These are phyloP conservation scores for Ictidomys tridecemlineatus DNA, from an alignment of 2,113 vertebrate genomes.

Conservation along the genomic window DNA sequence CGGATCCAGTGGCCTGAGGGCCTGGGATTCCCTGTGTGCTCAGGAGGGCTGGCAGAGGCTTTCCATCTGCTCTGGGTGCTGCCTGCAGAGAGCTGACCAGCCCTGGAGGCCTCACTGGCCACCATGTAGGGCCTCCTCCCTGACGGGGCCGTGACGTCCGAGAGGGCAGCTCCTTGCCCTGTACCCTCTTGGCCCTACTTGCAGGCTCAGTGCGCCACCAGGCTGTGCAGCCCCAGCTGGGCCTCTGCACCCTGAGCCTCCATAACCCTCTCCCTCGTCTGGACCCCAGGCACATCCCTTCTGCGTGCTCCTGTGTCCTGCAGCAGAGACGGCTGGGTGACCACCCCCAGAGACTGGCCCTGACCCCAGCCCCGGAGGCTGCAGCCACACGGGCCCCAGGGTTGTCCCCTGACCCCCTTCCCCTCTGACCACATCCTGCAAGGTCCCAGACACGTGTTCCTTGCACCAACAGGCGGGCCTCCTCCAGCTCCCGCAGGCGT, in stretches of 20 bases:
- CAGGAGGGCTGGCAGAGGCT: not conserved
- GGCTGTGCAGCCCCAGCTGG: no score
- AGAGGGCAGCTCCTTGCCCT: not conserved
- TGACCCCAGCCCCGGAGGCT: not conserved
- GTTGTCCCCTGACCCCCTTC: no score
- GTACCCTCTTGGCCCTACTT: no score
- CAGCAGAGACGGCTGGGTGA: not conserved
- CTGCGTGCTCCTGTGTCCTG: not conserved
- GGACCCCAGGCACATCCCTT: no score
- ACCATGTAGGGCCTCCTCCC: not conserved
- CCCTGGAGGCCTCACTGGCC: not conserved
- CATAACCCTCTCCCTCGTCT: not conserved
- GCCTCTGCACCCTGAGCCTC: not conserved
- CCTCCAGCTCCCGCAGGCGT: not conserved
- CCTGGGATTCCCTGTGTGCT: not conserved
- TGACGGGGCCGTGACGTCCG: fast-evolving
- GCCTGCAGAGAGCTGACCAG: not conserved
- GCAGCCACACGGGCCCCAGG: not conserved
- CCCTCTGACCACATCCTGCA: not conserved
- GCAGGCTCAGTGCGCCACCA: fast-evolving
- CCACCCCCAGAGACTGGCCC: no score
- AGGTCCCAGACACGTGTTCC: not conserved
- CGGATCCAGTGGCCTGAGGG: not conserved
- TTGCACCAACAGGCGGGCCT: not conserved
- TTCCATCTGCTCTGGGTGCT: not conserved